Percentiles rank a stretch among this genome's conserved stretches.
Conservation (phyloP, 2,888 invertebrate genomes). For the Meghimatium bilineatum region DNA sequence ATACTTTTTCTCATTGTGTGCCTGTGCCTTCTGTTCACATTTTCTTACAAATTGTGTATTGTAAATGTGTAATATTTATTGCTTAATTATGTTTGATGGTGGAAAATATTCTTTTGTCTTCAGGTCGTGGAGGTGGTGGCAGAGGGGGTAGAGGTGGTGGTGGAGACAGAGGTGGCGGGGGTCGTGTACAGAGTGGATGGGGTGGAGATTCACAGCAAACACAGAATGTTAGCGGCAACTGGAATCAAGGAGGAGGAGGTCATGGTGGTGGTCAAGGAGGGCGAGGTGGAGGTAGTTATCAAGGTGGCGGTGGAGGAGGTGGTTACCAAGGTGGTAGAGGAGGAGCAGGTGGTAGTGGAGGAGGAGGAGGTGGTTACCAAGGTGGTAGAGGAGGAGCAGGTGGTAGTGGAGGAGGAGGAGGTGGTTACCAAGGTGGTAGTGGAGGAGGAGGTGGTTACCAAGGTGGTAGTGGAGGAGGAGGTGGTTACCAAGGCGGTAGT, state of each 20-base stretch:
- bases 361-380: constrained; percentile 72
- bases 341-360: constrained; percentile 26
- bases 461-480: constrained; percentile 52
- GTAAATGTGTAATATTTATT: background rate
- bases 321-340: constrained; percentile 65
- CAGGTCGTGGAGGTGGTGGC: constrained; percentile 8
- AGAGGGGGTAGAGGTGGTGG: constrained; percentile 17
- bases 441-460: constrained; percentile 48
- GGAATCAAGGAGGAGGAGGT: constrained; percentile 65
- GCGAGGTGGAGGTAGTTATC: constrained; percentile 56
- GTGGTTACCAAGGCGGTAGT: background rate
- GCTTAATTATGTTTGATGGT: background rate
- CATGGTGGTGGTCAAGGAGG: constrained; percentile 51
- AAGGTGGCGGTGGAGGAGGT: constrained; percentile 56
- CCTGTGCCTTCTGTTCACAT: too few relatives aligned
- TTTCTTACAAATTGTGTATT: too few relatives aligned
- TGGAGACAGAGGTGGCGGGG: constrained; percentile 31
- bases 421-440: constrained; percentile 19
- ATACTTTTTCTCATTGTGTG: too few relatives aligned
- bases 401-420: constrained; percentile 55
- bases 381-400: constrained; percentile 78
- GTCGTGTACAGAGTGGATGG: constrained; percentile 58
- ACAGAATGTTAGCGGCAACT: constrained; percentile 63
- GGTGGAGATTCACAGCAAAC: constrained; percentile 60
- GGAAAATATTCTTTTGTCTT: background rate